Evolutionary conservation across 37 sponge, comb jelly and placozoan genomes (phyloP), one percentile per base, ranked within the genome.

Genomic region (Agelas oroides): DNA sequence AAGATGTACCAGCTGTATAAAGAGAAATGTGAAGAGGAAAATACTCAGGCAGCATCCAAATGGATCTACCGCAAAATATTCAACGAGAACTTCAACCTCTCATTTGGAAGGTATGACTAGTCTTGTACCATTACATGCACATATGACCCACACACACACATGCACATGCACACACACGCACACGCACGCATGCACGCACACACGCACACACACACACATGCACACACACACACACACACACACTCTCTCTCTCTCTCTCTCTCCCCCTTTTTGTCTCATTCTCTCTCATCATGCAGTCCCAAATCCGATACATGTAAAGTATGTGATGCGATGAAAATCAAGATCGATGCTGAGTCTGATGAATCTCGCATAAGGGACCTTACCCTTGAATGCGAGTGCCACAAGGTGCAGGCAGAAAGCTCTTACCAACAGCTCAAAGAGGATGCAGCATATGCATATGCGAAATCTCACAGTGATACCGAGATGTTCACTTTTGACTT

Each of bases 41-140:
- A 52, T 18, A 35, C 8, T 23, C 76, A 40, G 20, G 30, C 53
- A 65, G 77, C 64, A 25, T 65, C 33, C 18, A 77, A 85, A 53
- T 85, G 85, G 85, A 31, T 85, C 27, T 85, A 85, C 59, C 23
- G 77, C 31, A 65, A 66, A 28, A 38, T 67, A 24, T 85, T 85
- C 36, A 76, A 85, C 31, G 59, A 75, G 66, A 31, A 73, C 12
- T 73, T 37, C 57, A 73, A 73, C 31, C 75, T 73, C 57, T 73
- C 56, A 20, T 73, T 73, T 41, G 75, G 75, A 73, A 73, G 75
- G 75, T 73, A 73, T 28, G n/a, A n/a, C n/a, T n/a, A n/a, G n/a
- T n/a, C n/a, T n/a, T n/a, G 58, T 64, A 63, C n/a, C 5, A 61
- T 61, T 61, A 61, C 62, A 61, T 61, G 62, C 62, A 61, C 62